phyloP scores from a whole-genome alignment of 2,888 invertebrate species.

The Drosophila neotestacea region DNA sequence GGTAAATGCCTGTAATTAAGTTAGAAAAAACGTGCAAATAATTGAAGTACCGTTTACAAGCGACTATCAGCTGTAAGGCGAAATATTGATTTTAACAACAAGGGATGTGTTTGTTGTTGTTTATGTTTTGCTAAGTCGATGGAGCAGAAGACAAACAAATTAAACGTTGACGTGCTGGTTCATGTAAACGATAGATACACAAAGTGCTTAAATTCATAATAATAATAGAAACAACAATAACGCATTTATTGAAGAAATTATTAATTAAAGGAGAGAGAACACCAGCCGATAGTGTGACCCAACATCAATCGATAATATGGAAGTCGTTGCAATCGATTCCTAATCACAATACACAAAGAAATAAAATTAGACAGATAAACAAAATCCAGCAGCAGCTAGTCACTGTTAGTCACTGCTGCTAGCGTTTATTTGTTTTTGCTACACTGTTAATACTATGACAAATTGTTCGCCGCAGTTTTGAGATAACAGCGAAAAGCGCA shows the following conservation, averaged over 20 bases:
- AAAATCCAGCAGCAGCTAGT: constrained; percentile 6
- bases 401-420: constrained; percentile 11
- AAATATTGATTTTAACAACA: constrained; percentile 45
- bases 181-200: constrained; percentile 2
- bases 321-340: constrained; percentile 31
- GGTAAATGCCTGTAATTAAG: background rate
- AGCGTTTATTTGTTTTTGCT: background rate
- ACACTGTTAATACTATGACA: background rate
- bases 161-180: constrained; percentile 16
- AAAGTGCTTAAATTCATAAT: background rate
- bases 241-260: background rate
- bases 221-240: background rate
- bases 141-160: constrained; percentile 14
- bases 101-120: constrained; percentile 27
- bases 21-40: background rate
- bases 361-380: constrained; percentile 15
- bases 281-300: constrained; percentile 11
- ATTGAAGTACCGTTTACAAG: background rate
- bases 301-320: constrained; percentile 40
- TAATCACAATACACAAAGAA: constrained; percentile 29
- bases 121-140: constrained; percentile 19
- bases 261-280: background rate
- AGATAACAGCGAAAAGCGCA: constrained; percentile 16
- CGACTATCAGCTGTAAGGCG: background rate
- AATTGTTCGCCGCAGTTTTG: background rate